Evolutionary conservation across 2,888 invertebrate genomes (phyloP).

Genomic region (Melitaea athalia): DNA sequence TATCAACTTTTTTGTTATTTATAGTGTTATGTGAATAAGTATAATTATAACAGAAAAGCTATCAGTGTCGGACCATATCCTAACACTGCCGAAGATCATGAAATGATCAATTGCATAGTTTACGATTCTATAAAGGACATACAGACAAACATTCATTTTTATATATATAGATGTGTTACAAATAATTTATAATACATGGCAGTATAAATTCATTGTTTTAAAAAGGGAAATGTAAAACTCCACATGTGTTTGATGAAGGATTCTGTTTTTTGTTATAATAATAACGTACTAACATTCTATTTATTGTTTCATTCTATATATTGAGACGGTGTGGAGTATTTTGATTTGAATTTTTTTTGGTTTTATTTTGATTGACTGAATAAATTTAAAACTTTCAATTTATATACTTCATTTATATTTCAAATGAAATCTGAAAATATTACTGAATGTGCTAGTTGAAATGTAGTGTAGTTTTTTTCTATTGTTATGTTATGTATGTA

Average conservation of each 20-base stretch:
- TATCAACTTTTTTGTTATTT: too few species aligned
- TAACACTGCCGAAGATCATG: too few species aligned
- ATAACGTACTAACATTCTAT: too few species aligned
- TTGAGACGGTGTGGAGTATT: background rate
- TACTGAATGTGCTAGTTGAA: constrained; percentile 76
- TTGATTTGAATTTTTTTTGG: background rate
- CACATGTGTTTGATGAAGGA: background rate
- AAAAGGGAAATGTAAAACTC: background rate
- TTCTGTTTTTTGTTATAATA: too few species aligned
- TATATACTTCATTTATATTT: background rate
- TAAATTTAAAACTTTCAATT: background rate
- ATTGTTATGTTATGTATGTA: constrained; percentile 46
- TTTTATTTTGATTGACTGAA: background rate
- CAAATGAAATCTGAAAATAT: constrained; percentile 68
- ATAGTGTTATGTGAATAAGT: too few species aligned
- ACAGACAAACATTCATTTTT: too few species aligned
- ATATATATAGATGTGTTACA: too few species aligned
- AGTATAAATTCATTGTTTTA: background rate
- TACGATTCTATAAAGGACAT: too few species aligned
- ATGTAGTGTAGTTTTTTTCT: constrained; percentile 59
- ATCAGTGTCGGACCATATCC: too few species aligned
- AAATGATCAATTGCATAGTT: too few species aligned
- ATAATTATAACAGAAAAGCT: too few species aligned
- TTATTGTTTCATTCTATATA: too few species aligned
- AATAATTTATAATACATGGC: background rate